phyloP scores from a whole-genome alignment of 2,797 vertebrate species.

The Macropus fuliginosus region DNA sequence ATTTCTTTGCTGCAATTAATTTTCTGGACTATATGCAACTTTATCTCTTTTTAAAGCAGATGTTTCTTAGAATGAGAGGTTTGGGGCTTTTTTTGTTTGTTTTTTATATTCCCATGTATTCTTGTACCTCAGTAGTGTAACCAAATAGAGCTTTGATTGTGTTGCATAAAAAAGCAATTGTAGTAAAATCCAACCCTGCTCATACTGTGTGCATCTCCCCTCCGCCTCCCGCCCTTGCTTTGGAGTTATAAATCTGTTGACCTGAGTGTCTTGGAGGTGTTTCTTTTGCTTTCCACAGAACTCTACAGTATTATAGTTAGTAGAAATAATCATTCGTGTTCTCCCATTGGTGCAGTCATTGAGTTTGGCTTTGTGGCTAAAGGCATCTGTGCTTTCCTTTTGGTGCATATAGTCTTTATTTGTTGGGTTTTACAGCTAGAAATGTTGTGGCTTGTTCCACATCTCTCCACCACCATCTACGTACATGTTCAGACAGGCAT shows the following conservation, averaged over 20 bases:
- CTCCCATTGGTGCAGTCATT: background rate
- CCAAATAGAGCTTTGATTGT: background rate
- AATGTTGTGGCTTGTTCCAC: background rate
- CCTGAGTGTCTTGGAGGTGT: background rate
- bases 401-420: background rate
- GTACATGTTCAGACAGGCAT: background rate
- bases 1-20: background rate
- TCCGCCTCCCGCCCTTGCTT: background rate
- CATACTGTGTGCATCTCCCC: background rate
- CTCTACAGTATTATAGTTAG: background rate
- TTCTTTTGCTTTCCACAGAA: background rate
- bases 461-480: background rate
- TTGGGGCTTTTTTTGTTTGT: background rate
- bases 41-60: background rate
- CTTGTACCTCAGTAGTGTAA: background rate
- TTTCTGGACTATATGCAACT: background rate
- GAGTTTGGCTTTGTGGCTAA: background rate
- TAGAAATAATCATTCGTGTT: background rate
- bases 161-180: background rate
- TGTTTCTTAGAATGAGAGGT: background rate
- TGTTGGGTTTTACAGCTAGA: background rate
- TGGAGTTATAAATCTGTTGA: background rate
- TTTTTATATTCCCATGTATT: background rate
- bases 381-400: background rate
- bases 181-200: background rate